Conservation (phyloP, 2,888 invertebrate genomes). For the Arge pagana region DNA sequence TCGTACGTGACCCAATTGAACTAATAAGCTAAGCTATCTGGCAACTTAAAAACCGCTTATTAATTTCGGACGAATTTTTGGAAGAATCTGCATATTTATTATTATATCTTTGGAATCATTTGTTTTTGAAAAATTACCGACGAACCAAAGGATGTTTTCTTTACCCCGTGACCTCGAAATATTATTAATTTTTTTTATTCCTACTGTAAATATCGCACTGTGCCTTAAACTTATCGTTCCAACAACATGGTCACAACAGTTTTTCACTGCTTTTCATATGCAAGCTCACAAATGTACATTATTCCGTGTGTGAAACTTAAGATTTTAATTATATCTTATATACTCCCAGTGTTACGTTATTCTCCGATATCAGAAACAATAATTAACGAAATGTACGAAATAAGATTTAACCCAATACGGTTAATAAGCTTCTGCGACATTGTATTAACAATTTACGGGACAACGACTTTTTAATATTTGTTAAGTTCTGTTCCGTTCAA, state of each 20-base stretch:
- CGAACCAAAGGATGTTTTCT: background rate
- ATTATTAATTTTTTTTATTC: background rate
- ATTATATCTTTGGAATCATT: background rate
- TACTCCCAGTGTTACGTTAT: too few species aligned
- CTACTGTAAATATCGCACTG: background rate
- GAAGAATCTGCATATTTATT: slow-evolving; percentile 1
- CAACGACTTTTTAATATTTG: too few species aligned
- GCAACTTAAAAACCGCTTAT: slow-evolving; percentile 1
- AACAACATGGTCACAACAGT: background rate
- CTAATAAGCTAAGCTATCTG: background rate
- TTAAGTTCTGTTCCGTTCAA: too few species aligned
- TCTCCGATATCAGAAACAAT: too few species aligned
- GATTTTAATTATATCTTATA: too few species aligned
- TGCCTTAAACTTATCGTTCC: background rate
- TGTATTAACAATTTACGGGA: too few species aligned
- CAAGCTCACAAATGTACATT: background rate
- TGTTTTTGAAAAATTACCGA: background rate
- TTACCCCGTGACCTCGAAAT: background rate
- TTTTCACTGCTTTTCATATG: too few species aligned
- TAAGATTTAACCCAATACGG: too few species aligned
- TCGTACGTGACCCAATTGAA: slow-evolving; percentile 14
- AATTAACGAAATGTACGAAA: too few species aligned
- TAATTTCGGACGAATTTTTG: background rate
- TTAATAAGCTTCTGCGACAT: too few species aligned
- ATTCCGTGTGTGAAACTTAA: too few species aligned